These are phyloP conservation scores for Hemicordylus capensis DNA, from an alignment of 2,113 vertebrate species.

Conservation along the genomic window DNA sequence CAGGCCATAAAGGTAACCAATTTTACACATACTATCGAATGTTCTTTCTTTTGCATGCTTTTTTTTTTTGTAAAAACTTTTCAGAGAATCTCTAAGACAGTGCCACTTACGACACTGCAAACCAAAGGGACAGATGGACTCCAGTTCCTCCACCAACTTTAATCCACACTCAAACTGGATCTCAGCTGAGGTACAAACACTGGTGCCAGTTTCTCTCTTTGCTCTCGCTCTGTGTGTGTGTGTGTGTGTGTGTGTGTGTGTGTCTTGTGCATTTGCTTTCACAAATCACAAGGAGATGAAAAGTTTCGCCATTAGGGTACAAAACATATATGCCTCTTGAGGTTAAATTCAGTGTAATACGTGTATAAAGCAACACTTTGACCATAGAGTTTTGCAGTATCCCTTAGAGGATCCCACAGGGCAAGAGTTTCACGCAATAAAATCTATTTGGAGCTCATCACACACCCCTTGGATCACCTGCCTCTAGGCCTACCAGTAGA, in stretches of 20 bases:
- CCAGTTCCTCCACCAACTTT: constrained; percentile 77
- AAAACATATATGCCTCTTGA: constrained; percentile 85
- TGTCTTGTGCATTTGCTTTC: constrained; percentile 75
- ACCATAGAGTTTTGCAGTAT: constrained; percentile 82
- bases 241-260: too few relatives aligned
- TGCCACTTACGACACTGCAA: constrained; percentile 76
- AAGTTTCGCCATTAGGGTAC: constrained; percentile 78
- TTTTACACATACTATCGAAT: constrained; percentile 81
- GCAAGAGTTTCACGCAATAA: constrained; percentile 76
- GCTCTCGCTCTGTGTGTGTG: too few relatives aligned
- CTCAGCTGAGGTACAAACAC: constrained; percentile 73
- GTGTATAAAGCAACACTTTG: constrained; percentile 85
- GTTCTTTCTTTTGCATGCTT: constrained; percentile 84
- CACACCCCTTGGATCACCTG: constrained; percentile 80
- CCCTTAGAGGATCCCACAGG: constrained; percentile 77
- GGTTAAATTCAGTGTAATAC: constrained; percentile 82
- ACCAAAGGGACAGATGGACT: constrained; percentile 69
- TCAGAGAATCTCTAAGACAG: constrained; percentile 78
- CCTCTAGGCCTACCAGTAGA: constrained; percentile 90
- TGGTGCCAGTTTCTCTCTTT: constrained; percentile 65
- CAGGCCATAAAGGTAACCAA: constrained; percentile 82
- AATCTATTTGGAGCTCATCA: constrained; percentile 75
- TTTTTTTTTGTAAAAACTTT: constrained; percentile 67
- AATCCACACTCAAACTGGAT: constrained; percentile 80
- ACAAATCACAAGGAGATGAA: constrained; percentile 79